phyloP scores from a whole-genome alignment of 1,140 invertebrate species.

The Cotesia typhae region DNA sequence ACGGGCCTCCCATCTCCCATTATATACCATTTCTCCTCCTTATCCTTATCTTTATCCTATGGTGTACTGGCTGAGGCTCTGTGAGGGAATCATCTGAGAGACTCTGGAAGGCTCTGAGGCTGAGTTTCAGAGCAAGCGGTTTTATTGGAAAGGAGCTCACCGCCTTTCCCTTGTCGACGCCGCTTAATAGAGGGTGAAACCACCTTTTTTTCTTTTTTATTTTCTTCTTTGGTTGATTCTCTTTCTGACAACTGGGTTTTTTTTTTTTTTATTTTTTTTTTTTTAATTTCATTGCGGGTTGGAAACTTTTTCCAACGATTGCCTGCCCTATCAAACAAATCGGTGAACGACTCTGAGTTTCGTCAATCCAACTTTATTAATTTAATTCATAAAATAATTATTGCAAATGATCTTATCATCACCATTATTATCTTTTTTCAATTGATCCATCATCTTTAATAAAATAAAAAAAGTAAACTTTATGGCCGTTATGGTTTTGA shows the following conservation, averaged over 20 bases:
- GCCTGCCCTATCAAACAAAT: too few relatives aligned
- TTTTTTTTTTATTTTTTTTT: too few relatives aligned
- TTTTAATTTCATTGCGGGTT: too few relatives aligned
- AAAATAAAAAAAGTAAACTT: too few relatives aligned
- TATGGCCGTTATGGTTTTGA: too few relatives aligned
- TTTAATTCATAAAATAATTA: too few relatives aligned
- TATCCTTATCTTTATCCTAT: slow-evolving; percentile 21
- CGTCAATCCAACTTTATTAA: too few relatives aligned
- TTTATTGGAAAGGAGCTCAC: slow-evolving; percentile 55
- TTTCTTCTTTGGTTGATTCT: slow-evolving; percentile 27
- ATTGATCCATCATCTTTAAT: too few relatives aligned
- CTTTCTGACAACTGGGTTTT: not conserved
- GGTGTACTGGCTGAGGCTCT: too few relatives aligned
- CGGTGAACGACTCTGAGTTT: too few relatives aligned
- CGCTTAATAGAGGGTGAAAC: slow-evolving; percentile 68
- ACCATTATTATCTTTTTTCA: not conserved
- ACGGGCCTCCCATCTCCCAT: slow-evolving; percentile 27
- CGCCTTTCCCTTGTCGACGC: slow-evolving; percentile 65
- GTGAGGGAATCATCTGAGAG: too few relatives aligned
- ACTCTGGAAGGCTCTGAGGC: slow-evolving; percentile 2
- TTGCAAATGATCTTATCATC: not conserved
- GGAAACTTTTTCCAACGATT: too few relatives aligned
- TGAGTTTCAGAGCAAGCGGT: slow-evolving; percentile 41
- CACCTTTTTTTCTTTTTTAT: slow-evolving; percentile 47
- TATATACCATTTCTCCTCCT: slow-evolving; percentile 7